Base-by-base conservation (phyloP, 2,888 invertebrate species). In the Coelopa pilipes region DNA sequence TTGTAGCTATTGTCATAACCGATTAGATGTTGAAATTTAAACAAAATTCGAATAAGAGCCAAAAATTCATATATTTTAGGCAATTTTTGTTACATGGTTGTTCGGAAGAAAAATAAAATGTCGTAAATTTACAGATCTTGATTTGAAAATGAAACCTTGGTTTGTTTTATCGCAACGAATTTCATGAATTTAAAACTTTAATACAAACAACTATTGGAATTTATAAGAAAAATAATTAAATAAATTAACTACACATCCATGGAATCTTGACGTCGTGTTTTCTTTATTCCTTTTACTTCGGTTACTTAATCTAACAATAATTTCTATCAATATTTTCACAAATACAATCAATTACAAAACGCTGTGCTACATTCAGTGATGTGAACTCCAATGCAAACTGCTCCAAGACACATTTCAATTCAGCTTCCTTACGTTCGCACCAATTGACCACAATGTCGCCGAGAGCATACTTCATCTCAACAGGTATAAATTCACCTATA, bases 361-460 rank as follows among this genome's bases (percentile, higher is more conserved):
- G 74, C 57, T 80, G 80, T 0, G 79, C 71, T 12, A 76, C 77
- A 46, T 76, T 78, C 1, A 80, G 55, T 2, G 82, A 81, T 12
- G 76, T 81, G 24, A 82, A 79, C 57, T 84, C 82, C 19, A 70
- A 72, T 15, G 76, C 78, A 75, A 86, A 84, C 55, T 83, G 80
- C 12, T 77, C 71, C 1, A 85, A 77, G 65, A 78, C 76, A 47
- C 76, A 75, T 76, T 81, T 81, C 0, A 85, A 78, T 69, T 84
- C 82, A 19, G 78, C 79, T 66, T 80, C 81, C 17, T 82, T 81
- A 3, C 77, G 80, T 70, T 85, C 82, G 13, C 81, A 79, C 87
- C 87, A 87, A 9, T 85, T 82, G 46, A 82, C 77, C 0, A 85
- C 77, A 15, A 87, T 82, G 66, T 87, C 84, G 0, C 83, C 83